Percentiles rank a stretch among this genome's conserved stretches.
Evolutionary conservation across 2,888 invertebrate species (phyloP).

Genomic region (Idaea dimidiata): DNA sequence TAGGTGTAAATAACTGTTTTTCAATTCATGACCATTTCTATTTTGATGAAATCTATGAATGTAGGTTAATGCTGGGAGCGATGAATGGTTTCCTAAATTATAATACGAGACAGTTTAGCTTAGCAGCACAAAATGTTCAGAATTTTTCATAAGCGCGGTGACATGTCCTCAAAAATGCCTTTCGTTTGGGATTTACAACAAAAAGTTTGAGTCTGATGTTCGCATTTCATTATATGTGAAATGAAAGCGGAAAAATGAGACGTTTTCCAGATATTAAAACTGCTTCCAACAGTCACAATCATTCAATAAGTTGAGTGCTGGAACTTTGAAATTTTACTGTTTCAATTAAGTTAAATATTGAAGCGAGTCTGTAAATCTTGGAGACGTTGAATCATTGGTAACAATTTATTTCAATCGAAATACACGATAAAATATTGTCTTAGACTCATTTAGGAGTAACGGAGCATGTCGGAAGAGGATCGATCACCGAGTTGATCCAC

Average conservation of each 20-base stretch:
- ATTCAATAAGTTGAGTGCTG: slow-evolving; percentile 38
- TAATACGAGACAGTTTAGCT: slow-evolving; percentile 31
- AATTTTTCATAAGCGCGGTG: slow-evolving; percentile 63
- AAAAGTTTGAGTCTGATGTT: slow-evolving; percentile 59
- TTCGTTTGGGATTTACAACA: slow-evolving; percentile 53
- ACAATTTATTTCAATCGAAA: slow-evolving; percentile 72
- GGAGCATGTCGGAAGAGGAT: slow-evolving; percentile 32
- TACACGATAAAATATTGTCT: slow-evolving; percentile 71
- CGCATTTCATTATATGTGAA: slow-evolving; percentile 67
- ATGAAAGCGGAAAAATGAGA: slow-evolving; percentile 63
- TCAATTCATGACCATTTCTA: slow-evolving; percentile 8
- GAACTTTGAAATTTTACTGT: slow-evolving; percentile 20
- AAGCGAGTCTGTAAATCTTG: slow-evolving; percentile 60
- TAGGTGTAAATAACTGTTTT: slow-evolving; percentile 13
- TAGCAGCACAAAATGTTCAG: slow-evolving; percentile 45
- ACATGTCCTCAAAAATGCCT: slow-evolving; percentile 55
- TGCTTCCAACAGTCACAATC: slow-evolving; percentile 38
- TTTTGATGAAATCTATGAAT: slow-evolving; percentile 2
- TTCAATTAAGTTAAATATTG: slow-evolving; percentile 28
- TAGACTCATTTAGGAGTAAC: slow-evolving; percentile 58
- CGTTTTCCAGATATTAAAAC: slow-evolving; percentile 48
- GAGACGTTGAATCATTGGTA: slow-evolving; percentile 64
- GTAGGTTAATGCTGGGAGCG: background rate
- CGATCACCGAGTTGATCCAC: slow-evolving; percentile 21
- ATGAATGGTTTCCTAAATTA: slow-evolving; percentile 19